These are phyloP conservation scores for Aleadryas rufinucha DNA, from an alignment of 2,113 vertebrate species.

Conservation along the genomic window DNA sequence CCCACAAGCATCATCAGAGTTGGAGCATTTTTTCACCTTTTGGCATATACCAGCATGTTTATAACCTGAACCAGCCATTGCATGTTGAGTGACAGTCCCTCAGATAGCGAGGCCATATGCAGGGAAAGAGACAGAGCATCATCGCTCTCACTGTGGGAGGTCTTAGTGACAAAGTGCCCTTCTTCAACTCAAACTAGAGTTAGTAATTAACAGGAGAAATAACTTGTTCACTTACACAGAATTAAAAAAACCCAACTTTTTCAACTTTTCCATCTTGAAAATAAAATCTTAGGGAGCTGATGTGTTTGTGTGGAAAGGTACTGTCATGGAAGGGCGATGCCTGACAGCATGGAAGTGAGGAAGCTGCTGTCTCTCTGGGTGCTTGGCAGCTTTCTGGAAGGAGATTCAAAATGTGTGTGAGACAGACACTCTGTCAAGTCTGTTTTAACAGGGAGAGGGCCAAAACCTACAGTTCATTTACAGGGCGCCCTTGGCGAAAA, in stretches of 20 bases:
- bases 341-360: fast-evolving
- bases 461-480: constrained; percentile 7
- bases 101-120: fast-evolving
- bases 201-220: not conserved
- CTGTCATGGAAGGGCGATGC: fast-evolving
- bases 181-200: not conserved
- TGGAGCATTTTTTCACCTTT: not conserved
- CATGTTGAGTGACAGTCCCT: not conserved
- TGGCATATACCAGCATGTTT: not conserved
- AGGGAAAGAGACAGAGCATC: not conserved
- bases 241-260: not conserved
- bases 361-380: not conserved
- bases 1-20: not conserved
- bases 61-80: not conserved
- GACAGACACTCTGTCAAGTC: not conserved
- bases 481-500: not conserved
- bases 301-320: not conserved
- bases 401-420: not conserved
- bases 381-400: not conserved
- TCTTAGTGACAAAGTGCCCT: fast-evolving
- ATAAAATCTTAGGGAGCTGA: not conserved
- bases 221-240: not conserved
- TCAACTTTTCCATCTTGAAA: not conserved
- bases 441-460: not conserved
- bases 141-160: fast-evolving